Percentiles rank a stretch among this genome's conserved stretches.
These are phyloP conservation scores for Heteromormyrus szaboi DNA, from an alignment of 2,797 vertebrate genomes.

Conservation along the genomic window DNA sequence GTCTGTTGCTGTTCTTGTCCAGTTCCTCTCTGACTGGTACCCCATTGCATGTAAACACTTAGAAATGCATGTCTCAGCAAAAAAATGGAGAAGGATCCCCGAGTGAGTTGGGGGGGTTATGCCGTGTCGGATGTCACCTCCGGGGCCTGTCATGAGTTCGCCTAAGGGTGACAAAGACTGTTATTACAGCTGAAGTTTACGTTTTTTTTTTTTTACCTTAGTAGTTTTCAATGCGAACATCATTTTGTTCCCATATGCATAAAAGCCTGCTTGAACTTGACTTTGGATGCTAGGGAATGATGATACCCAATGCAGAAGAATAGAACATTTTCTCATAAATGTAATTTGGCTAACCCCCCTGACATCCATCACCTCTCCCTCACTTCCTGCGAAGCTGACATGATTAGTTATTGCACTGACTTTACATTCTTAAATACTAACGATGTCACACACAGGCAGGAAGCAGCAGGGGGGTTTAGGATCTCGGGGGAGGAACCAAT, in stretches of 20 bases:
- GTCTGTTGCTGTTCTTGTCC: background rate
- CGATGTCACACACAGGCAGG: constrained; percentile 23
- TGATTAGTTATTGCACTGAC: constrained; percentile 16
- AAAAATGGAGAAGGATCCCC: constrained; percentile 8
- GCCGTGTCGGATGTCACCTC: constrained; percentile 42
- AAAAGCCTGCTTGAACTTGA: constrained; percentile 51
- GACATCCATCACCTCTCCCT: constrained; percentile 24
- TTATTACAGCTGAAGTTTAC: constrained; percentile 36
- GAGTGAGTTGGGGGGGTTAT: constrained; percentile 16
- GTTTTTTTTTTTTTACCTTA: background rate
- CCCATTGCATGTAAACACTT: background rate
- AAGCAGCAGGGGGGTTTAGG: constrained; percentile 23
- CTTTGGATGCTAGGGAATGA: constrained; percentile 41
- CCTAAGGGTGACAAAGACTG: constrained; percentile 41
- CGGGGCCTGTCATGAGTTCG: constrained; percentile 35
- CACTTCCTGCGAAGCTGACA: background rate
- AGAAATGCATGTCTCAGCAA: background rate
- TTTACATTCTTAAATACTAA: constrained; percentile 29
- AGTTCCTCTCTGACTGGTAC: background rate
- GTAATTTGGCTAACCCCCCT: constrained; percentile 26
- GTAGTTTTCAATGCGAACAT: background rate
- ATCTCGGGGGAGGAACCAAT: constrained; percentile 20
- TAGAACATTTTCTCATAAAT: constrained; percentile 23
- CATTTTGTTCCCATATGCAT: background rate
- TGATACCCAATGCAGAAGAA: constrained; percentile 31